A percentile compares a stretch with the other conserved stretches of the same genome.
Conservation (phyloP, 2,113 vertebrate species). For the Falcunculus frontatus region DNA sequence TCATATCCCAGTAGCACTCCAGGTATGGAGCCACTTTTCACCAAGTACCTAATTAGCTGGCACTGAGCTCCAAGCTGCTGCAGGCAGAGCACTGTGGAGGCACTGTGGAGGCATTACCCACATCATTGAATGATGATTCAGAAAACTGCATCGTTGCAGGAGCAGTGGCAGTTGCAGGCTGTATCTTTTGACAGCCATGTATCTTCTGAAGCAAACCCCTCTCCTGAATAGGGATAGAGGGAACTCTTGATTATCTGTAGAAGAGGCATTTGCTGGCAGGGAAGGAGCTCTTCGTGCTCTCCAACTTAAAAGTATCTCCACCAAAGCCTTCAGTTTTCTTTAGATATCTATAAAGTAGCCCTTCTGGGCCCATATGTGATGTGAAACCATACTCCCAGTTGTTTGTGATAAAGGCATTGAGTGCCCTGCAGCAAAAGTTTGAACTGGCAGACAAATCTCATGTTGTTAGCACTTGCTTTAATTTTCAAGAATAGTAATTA, state of each 20-base stretch:
- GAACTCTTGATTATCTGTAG: neutral
- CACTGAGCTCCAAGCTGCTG: neutral
- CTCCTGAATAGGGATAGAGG: neutral
- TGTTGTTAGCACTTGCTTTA: neutral
- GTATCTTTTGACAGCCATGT: neutral
- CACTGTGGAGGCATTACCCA: neutral
- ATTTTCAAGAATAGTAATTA: conserved; percentile 44
- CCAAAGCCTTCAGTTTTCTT: neutral
- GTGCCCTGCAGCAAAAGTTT: conserved; percentile 7
- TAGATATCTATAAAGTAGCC: neutral
- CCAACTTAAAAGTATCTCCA: neutral
- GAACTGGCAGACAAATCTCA: neutral
- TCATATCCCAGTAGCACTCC: neutral
- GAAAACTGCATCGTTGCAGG: neutral
- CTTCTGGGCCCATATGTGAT: neutral
- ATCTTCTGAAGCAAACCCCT: neutral
- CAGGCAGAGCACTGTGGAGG: neutral
- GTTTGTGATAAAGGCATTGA: neutral
- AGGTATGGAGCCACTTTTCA: neutral
- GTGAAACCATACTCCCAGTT: neutral
- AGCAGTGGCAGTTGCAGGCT: neutral
- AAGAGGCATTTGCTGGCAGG: neutral
- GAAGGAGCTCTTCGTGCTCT: neutral
- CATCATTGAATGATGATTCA: neutral
- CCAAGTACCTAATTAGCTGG: neutral